These are phyloP conservation scores for Sipha flava DNA, from an alignment of 1,140 invertebrate species.

Conservation along the genomic window DNA sequence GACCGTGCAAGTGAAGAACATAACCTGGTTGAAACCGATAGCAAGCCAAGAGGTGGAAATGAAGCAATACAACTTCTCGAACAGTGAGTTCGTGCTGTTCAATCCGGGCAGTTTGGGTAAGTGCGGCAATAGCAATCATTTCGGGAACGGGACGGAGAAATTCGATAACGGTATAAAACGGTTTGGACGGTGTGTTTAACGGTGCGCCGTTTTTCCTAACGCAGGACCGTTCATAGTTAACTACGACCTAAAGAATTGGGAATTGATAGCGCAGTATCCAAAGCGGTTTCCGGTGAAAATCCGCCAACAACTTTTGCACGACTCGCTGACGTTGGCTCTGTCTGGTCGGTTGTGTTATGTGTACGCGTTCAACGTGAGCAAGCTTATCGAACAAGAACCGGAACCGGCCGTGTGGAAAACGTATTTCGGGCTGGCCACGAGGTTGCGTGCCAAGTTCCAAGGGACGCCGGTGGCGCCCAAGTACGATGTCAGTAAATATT, in stretches of 20 bases:
- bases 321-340: conserved; percentile 68
- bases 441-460: conserved; percentile 60
- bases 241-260: conserved; percentile 71
- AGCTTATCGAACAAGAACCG: conserved; percentile 60
- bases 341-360: conserved; percentile 51
- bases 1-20: conserved; percentile 45
- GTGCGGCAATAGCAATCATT: too few species aligned
- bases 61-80: conserved; percentile 29
- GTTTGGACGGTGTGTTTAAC: too few species aligned
- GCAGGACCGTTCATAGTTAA: conserved; percentile 71
- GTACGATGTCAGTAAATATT: conserved; percentile 38
- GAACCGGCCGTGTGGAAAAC: conserved; percentile 59
- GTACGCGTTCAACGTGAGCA: conserved; percentile 63
- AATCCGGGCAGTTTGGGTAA: conserved; percentile 73
- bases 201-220: too few species aligned
- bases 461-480: conserved; percentile 42
- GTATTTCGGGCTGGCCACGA: conserved; percentile 49
- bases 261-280: conserved; percentile 52
- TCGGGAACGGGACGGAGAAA: too few species aligned
- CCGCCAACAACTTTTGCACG: conserved; percentile 64
- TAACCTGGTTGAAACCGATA: conserved; percentile 30
- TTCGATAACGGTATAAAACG: too few species aligned
- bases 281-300: conserved; percentile 57
- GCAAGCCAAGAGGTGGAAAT: conserved; percentile 25
- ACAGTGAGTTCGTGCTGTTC: conserved; percentile 55